phyloP scores from a whole-genome alignment of 2,888 invertebrate species.

The Anoplius nigerrimus region DNA sequence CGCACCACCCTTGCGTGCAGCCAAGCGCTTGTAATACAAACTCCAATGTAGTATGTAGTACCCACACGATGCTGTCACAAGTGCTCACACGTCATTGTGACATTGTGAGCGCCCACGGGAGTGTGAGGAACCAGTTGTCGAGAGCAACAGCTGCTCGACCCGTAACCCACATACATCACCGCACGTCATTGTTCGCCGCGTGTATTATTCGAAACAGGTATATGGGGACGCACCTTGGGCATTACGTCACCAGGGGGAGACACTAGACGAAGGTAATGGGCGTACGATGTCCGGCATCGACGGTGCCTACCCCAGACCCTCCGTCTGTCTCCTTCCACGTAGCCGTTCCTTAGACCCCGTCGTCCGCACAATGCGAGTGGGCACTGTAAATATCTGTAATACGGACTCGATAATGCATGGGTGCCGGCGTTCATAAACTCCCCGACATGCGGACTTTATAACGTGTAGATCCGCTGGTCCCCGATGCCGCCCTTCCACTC shows the following conservation, averaged over 20 bases:
- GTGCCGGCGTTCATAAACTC: too few species aligned
- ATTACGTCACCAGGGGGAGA: slow-evolving; percentile 53
- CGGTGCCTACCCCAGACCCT: background rate
- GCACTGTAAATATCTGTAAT: too few species aligned
- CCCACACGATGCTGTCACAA: slow-evolving; percentile 71
- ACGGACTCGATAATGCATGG: too few species aligned
- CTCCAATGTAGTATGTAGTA: slow-evolving; percentile 64
- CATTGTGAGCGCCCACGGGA: slow-evolving; percentile 68
- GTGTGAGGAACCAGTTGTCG: slow-evolving; percentile 71
- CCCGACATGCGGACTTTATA: too few species aligned
- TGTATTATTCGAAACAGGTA: slow-evolving; percentile 69
- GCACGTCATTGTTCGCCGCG: slow-evolving; percentile 70
- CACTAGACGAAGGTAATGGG: slow-evolving; percentile 51
- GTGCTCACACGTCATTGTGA: slow-evolving; percentile 73
- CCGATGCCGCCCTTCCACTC: too few species aligned
- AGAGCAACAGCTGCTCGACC: slow-evolving; percentile 72
- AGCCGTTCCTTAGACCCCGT: too few species aligned
- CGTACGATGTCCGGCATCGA: too few species aligned
- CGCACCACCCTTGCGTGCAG: slow-evolving; percentile 66
- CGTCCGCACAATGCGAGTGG: background rate
- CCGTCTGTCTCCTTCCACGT: background rate
- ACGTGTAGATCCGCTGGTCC: too few species aligned
- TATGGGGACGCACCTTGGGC: slow-evolving; percentile 57
- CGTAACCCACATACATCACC: slow-evolving; percentile 74
- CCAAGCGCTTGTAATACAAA: slow-evolving; percentile 70